Evolutionary conservation across 2,797 vertebrate genomes (phyloP).

Genomic region (Odontamblyopus lacepedii): DNA sequence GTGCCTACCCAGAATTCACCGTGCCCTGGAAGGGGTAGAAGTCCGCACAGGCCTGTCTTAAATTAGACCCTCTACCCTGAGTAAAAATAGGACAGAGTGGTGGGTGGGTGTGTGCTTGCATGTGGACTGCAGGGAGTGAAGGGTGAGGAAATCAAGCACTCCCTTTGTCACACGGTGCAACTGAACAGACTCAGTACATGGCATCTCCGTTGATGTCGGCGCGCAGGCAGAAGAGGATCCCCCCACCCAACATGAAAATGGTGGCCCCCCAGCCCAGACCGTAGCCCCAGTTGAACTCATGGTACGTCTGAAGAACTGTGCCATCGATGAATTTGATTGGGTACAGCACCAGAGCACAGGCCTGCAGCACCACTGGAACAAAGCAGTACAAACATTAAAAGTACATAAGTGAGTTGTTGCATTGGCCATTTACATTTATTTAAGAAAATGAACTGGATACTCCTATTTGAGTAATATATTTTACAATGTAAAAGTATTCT

Average conservation of each 20-base stretch:
- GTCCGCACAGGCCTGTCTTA: conserved; percentile 54
- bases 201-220: conserved; percentile 81
- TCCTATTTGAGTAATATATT: too few species aligned
- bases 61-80: conserved; percentile 54
- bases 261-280: conserved; percentile 85
- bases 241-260: conserved; percentile 85
- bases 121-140: conserved; percentile 15
- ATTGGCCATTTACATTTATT: too few species aligned
- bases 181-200: conserved; percentile 69
- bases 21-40: conserved; percentile 18
- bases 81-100: conserved; percentile 62
- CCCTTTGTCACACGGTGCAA: conserved; percentile 17
- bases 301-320: conserved; percentile 79
- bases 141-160: conserved; percentile 30
- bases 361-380: conserved; percentile 81
- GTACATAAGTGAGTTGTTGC: too few species aligned
- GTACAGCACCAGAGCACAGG: conserved; percentile 84
- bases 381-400: conserved; percentile 10
- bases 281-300: conserved; percentile 88
- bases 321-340: conserved; percentile 86
- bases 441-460: too few species aligned
- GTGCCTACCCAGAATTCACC: conserved; percentile 59
- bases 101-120: conserved; percentile 24
- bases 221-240: conserved; percentile 84
- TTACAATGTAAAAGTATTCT: too few species aligned